Evolutionary conservation across 2,113 vertebrate species (phyloP), one percentile per base, ranked within the genome.

Genomic region (Microcebus griseorufus): DNA sequence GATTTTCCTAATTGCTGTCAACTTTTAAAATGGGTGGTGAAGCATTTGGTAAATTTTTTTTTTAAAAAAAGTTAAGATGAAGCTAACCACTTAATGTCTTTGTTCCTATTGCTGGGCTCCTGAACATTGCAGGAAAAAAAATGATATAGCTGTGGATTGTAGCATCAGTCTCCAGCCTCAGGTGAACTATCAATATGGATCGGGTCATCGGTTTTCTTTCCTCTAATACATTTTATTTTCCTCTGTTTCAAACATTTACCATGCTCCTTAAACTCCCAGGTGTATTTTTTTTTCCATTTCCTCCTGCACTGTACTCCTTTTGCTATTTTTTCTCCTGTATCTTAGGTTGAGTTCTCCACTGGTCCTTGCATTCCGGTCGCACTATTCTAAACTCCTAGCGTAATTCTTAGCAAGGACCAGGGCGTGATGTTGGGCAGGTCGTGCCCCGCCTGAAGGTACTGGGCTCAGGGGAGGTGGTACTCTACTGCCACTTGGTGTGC

Each of bases 11-110:
- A 93, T 88, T 67, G 16, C 90, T 93, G 73, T 93, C 60, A 88
- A 78, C 78, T 95, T 95, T 96, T 93, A 94, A 97, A 90, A 88
- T 27, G 80, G 29, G 27, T 78, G 90, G 70, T 53, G 81, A 83
- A 95, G 48, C 51, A 93, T 94, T 95, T 94, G 75, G 34, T 37
- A 89, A 90, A 80, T 96, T 94, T 82, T 51, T 62, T 60, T 23
- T n/a, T n/a, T n/a, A n/a, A n/a, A n/a, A n/a, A 72, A 78, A 76
- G 64, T 92, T 96, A 53, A 92, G 81, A 32, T 69, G 62, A 80
- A 81, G 51, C 6, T 60, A 88, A 95, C 9, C 32, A 32, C 29
- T 79, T 51, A 27, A 39, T 82, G 76, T 48, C 45, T 97, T 93
- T 84, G 64, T 83, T 75, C 37, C 60, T 80, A 12, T 73, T 65